Evolutionary conservation across 1,140 invertebrate genomes (phyloP).

Genomic region (Pararge aegeria): DNA sequence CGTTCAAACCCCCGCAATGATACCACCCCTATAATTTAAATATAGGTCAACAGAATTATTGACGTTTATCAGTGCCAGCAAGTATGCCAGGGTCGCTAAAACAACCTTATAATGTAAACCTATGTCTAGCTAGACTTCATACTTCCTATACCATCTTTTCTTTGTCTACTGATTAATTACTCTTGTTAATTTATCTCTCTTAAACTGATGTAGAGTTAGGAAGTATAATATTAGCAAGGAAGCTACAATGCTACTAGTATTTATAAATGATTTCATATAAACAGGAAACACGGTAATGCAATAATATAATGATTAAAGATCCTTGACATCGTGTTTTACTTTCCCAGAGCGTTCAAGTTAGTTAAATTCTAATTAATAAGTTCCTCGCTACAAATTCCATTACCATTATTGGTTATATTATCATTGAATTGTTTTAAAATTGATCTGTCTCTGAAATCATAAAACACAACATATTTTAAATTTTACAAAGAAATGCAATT

Average conservation of each 20-base stretch:
- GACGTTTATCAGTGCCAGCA: neutral
- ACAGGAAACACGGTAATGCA: neutral
- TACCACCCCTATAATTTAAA: neutral
- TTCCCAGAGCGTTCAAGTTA: neutral
- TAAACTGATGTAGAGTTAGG: neutral
- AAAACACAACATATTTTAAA: too few species aligned
- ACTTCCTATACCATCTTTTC: slow-evolving; percentile 5
- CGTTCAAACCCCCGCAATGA: neutral
- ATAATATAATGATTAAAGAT: neutral
- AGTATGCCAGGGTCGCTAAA: neutral
- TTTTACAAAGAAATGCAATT: too few species aligned
- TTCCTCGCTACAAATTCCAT: too few species aligned
- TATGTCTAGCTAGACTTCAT: neutral
- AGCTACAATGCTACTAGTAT: neutral
- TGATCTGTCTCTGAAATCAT: too few species aligned
- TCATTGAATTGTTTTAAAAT: too few species aligned
- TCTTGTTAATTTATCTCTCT: neutral
- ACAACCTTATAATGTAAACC: neutral
- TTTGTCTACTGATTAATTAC: slow-evolving; percentile 6
- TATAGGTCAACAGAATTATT: neutral
- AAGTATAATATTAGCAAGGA: neutral
- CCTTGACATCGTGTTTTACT: neutral
- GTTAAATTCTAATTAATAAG: too few species aligned
- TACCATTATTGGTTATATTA: too few species aligned
- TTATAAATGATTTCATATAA: neutral